These are phyloP conservation scores for Drosophila baimaii DNA, from an alignment of 1,140 invertebrate species.

Conservation along the genomic window DNA sequence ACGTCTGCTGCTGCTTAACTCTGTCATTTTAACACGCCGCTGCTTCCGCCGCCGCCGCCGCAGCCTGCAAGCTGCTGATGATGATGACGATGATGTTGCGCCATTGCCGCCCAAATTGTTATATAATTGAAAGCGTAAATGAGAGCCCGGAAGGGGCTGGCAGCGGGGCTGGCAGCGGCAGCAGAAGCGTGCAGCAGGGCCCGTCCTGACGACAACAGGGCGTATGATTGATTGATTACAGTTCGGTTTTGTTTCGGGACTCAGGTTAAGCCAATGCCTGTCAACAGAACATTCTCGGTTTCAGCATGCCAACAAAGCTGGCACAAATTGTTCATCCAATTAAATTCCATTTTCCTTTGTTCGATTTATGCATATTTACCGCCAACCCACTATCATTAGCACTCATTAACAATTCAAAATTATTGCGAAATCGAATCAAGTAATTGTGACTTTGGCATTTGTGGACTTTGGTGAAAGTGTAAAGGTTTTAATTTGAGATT, in stretches of 20 bases:
- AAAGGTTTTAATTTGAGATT: too few relatives aligned
- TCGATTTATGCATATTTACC: conserved; percentile 36
- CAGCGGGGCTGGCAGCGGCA: background rate
- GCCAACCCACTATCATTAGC: conserved; percentile 29
- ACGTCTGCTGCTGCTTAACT: conserved; percentile 68
- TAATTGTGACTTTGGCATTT: too few relatives aligned
- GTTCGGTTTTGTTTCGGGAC: conserved; percentile 43
- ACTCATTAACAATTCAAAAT: conserved; percentile 29
- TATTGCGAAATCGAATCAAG: conserved; percentile 6
- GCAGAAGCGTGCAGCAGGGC: background rate
- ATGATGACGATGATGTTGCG: conserved; percentile 45
- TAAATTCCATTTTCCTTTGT: conserved; percentile 45
- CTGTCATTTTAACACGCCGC: conserved; percentile 65
- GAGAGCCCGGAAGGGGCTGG: conserved; percentile 8
- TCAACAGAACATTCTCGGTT: conserved; percentile 51
- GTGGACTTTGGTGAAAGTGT: background rate
- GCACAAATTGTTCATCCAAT: conserved; percentile 51
- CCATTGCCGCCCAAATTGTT: conserved; percentile 65
- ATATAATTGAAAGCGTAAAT: conserved; percentile 73
- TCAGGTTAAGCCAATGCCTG: conserved; percentile 40
- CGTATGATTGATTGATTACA: conserved; percentile 79
- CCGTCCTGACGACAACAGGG: conserved; percentile 39
- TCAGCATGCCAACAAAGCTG: conserved; percentile 2
- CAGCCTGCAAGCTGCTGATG: conserved; percentile 30
- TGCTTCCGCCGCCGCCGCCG: conserved; percentile 10